phyloP scores from a whole-genome alignment of 2,113 vertebrate genomes.

The Oceanodroma tethys region DNA sequence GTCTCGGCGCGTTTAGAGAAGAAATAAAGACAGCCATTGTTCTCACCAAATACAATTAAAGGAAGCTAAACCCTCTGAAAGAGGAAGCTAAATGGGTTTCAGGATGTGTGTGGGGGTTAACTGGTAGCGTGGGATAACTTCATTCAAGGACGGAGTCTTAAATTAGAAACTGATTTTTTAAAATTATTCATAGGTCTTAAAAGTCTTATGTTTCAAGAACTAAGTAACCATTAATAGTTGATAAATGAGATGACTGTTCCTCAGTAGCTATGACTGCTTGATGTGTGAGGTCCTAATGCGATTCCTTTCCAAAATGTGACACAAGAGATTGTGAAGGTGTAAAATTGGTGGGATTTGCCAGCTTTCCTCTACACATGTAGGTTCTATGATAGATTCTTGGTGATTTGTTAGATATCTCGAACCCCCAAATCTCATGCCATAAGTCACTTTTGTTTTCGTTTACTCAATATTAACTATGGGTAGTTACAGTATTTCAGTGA shows the following conservation, averaged over 20 bases:
- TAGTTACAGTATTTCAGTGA: not conserved
- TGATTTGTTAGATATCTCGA: not conserved
- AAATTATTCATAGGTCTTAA: not conserved
- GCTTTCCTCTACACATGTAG: not conserved
- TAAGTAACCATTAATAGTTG: not conserved
- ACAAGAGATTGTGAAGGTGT: not conserved
- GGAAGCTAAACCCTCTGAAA: not conserved
- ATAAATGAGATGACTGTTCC: not conserved
- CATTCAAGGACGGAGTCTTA: not conserved
- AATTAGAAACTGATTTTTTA: not conserved
- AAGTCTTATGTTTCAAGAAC: not conserved
- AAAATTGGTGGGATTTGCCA: not conserved
- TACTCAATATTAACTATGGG: not conserved
- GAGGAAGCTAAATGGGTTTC: not conserved
- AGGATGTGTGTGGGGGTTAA: fast-evolving
- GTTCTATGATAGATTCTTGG: not conserved
- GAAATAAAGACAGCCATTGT: not conserved
- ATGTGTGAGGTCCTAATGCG: not conserved
- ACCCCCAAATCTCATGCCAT: not conserved
- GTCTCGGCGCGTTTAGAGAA: not conserved
- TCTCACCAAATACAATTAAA: not conserved
- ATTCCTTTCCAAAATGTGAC: not conserved
- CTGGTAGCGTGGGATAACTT: not conserved
- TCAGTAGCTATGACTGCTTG: not conserved
- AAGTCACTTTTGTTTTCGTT: not conserved